phyloP scores from a whole-genome alignment of 2,888 invertebrate species.

The Drosophila nigricruria region DNA sequence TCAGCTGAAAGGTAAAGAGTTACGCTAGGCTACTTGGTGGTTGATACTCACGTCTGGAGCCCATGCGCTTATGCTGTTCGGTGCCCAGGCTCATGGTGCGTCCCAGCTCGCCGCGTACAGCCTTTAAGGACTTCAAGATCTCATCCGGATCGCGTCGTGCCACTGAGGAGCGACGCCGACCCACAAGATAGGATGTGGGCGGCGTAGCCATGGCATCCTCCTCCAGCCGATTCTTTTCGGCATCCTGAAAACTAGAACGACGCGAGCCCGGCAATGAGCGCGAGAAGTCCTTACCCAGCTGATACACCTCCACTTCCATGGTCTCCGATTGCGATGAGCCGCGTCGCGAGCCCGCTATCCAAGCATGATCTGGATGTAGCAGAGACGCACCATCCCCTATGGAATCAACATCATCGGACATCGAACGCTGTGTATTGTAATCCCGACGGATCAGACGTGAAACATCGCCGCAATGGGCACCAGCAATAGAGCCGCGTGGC shows the following conservation, averaged over 20 bases:
- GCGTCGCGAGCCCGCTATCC: constrained; percentile 91
- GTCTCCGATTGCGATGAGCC: constrained; percentile 96
- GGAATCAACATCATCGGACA: constrained; percentile 91
- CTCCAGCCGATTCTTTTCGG: constrained; percentile 87
- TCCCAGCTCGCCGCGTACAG: constrained; percentile 93
- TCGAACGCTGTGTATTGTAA: constrained; percentile 91
- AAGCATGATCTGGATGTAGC: constrained; percentile 94
- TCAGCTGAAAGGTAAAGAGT: constrained; percentile 27
- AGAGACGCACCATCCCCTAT: constrained; percentile 91
- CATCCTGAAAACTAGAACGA: constrained; percentile 92
- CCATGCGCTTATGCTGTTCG: constrained; percentile 86
- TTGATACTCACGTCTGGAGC: constrained; percentile 90
- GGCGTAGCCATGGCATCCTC: constrained; percentile 84
- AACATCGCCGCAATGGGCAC: constrained; percentile 87
- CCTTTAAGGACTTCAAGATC: constrained; percentile 92
- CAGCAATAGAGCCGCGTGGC: constrained; percentile 90
- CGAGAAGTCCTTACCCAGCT: constrained; percentile 94
- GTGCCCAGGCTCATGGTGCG: constrained; percentile 93
- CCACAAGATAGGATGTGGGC: constrained; percentile 88
- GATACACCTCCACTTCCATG: constrained; percentile 93
- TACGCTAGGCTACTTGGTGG: background rate
- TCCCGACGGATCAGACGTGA: constrained; percentile 90
- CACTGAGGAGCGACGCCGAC: constrained; percentile 92
- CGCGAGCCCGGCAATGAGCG: constrained; percentile 94
- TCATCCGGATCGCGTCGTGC: constrained; percentile 94